phyloP scores from a whole-genome alignment of 2,888 invertebrate species.

The Coleophora flavipennella region DNA sequence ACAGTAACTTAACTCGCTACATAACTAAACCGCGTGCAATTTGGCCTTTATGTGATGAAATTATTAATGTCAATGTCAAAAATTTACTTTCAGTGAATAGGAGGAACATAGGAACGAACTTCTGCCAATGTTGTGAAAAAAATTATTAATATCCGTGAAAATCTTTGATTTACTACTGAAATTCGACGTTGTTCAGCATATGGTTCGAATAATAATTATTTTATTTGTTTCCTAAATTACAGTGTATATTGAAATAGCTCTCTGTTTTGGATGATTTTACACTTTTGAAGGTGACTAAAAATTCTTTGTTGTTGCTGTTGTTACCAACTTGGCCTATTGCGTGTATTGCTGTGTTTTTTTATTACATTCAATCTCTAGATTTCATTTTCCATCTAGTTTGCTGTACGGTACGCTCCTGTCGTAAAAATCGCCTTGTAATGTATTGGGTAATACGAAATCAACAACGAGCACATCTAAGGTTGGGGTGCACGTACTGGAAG shows the following conservation, averaged over 20 bases:
- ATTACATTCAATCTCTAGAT: constrained; percentile 10
- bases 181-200: constrained; percentile 29
- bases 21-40: too few species aligned
- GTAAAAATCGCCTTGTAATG: too few species aligned
- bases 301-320: constrained; percentile 41
- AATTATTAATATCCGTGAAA: constrained; percentile 40
- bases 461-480: too few species aligned
- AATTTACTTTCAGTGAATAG: constrained; percentile 44
- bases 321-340: constrained; percentile 23
- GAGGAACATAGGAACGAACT: constrained; percentile 29
- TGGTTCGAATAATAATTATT: not conserved
- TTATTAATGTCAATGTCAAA: constrained; percentile 59
- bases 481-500: too few species aligned
- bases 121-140: constrained; percentile 52
- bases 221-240: constrained; percentile 3
- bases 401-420: too few species aligned
- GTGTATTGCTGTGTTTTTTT: constrained; percentile 17
- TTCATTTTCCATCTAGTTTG: constrained; percentile 17
- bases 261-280: constrained; percentile 46
- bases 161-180: constrained; percentile 35
- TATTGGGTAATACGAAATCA: too few species aligned
- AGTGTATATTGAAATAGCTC: constrained; percentile 16
- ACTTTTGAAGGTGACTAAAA: constrained; percentile 44
- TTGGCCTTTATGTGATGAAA: constrained; percentile 27
- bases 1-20: too few species aligned